A percentile compares a stretch with the other conserved stretches of the same genome.
These are phyloP conservation scores for Sarcophilus harrisii DNA, from an alignment of 2,797 vertebrate species.

Conservation along the genomic window DNA sequence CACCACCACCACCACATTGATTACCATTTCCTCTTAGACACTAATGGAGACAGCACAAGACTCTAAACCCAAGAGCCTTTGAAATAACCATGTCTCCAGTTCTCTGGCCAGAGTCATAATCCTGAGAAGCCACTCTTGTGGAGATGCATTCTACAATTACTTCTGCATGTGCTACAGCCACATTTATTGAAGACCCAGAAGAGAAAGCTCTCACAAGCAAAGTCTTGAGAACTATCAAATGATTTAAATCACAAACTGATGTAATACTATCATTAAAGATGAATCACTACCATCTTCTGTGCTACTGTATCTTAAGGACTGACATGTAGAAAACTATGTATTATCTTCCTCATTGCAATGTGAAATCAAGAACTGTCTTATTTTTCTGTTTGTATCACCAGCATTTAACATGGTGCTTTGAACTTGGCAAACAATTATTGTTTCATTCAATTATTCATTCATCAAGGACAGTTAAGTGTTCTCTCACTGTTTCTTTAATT, in stretches of 20 bases:
- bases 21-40: neutral
- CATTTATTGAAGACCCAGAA: neutral
- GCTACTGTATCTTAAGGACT: neutral
- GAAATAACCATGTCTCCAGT: neutral
- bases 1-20: neutral
- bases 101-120: neutral
- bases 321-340: neutral
- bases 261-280: neutral
- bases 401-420: neutral
- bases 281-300: neutral
- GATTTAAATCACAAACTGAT: neutral
- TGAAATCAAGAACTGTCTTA: neutral
- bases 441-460: no score
- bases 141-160: neutral
- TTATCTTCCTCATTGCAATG: neutral
- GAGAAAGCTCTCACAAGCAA: neutral
- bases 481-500: no score
- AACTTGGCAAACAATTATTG: no score
- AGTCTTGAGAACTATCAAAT: neutral
- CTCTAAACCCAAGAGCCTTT: neutral
- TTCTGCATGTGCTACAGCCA: neutral
- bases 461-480: no score
- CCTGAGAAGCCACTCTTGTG: neutral
- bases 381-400: neutral
- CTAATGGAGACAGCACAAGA: neutral